Evolutionary conservation across 1,140 invertebrate genomes (phyloP).

Genomic region (Pogonognathellus flavescens): DNA sequence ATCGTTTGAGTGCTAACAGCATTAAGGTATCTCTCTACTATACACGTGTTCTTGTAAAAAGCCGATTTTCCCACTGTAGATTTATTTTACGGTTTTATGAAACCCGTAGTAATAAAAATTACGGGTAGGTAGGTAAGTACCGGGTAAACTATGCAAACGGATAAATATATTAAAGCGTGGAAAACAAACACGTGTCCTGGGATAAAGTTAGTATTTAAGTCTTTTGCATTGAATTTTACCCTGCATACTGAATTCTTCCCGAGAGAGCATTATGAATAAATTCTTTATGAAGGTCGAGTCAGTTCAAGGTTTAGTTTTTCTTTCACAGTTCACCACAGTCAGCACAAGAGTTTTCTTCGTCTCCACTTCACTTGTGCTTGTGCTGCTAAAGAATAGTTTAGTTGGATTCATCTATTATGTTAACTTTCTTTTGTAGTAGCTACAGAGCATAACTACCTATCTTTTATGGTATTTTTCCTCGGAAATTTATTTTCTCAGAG

Average conservation of each 20-base stretch:
- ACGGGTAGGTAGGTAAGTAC: not conserved
- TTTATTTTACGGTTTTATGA: constrained; percentile 17
- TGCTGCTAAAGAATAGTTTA: not conserved
- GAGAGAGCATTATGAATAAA: not conserved
- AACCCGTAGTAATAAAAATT: constrained; percentile 6
- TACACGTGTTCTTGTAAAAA: too few relatives aligned
- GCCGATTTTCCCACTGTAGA: not conserved
- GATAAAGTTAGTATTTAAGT: not conserved
- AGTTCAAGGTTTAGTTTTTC: not conserved
- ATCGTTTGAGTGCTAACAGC: too few relatives aligned
- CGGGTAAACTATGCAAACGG: not conserved
- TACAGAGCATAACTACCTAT: not conserved
- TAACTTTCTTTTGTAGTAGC: too few relatives aligned
- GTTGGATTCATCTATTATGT: too few relatives aligned
- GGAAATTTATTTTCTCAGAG: too few relatives aligned
- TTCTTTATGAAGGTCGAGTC: constrained; percentile 11
- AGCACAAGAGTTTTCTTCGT: not conserved
- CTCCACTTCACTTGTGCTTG: not conserved
- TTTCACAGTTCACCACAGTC: not conserved
- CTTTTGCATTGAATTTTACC: constrained; percentile 26
- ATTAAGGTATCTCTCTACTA: not conserved
- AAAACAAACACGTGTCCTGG: constrained; percentile 22
- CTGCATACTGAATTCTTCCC: not conserved
- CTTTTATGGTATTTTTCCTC: not conserved
- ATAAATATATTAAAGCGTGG: not conserved